Evolutionary conservation across 2,888 invertebrate genomes (phyloP).

Genomic region (Pelosia muscerda): DNA sequence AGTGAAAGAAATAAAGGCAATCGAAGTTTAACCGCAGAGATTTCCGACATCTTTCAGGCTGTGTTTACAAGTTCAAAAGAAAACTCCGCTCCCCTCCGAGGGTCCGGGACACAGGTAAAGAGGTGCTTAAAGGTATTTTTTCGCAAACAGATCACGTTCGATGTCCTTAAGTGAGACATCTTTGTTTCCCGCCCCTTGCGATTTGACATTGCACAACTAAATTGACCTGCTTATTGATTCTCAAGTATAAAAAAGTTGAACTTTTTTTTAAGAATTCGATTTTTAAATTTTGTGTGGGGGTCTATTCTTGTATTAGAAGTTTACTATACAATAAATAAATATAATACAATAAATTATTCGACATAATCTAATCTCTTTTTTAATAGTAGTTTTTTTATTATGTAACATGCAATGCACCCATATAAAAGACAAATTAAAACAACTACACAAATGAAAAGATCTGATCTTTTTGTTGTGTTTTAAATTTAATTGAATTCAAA

Average conservation of each 20-base stretch:
- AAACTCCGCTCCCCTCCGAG: conserved; percentile 63
- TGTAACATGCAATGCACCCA: too few species aligned
- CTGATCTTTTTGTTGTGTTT: too few species aligned
- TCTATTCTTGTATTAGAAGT: too few species aligned
- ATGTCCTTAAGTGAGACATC: conserved; percentile 84
- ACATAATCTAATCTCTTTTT: too few species aligned
- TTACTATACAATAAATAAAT: not conserved
- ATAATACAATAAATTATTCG: not conserved
- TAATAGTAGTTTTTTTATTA: too few species aligned
- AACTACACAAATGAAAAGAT: too few species aligned
- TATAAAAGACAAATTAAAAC: too few species aligned
- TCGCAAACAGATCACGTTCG: conserved; percentile 85
- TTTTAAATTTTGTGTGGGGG: not conserved
- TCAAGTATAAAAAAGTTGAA: conserved; percentile 27
- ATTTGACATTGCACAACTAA: conserved; percentile 70
- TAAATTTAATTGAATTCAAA: not conserved
- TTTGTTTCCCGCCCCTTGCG: conserved; percentile 73
- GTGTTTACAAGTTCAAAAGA: conserved; percentile 80
- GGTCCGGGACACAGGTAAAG: conserved; percentile 70
- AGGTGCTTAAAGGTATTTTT: conserved; percentile 80
- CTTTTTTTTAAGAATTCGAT: conserved; percentile 19
- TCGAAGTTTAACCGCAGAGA: conserved; percentile 74
- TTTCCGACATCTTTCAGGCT: conserved; percentile 74
- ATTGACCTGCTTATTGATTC: conserved; percentile 77
- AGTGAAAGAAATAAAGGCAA: conserved; percentile 68